Percentiles rank a stretch among this genome's conserved stretches.
Conservation (phyloP, 64 coral and sea anemone genomes). For the Hydrozoanthus tunicans region DNA sequence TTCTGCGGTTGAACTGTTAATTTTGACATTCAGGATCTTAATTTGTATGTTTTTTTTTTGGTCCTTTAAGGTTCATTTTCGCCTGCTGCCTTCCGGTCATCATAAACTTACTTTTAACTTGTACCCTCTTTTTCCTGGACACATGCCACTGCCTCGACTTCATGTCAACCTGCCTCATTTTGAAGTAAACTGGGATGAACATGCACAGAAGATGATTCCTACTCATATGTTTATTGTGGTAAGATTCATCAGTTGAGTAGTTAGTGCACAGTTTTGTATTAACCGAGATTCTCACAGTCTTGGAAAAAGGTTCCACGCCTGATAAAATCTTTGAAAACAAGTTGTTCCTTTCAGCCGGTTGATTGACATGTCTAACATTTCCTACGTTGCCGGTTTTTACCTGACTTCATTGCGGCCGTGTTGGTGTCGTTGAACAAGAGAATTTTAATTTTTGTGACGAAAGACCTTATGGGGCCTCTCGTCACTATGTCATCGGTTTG, state of each 20-base stretch:
- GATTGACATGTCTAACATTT: too few species aligned
- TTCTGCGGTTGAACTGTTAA: too few species aligned
- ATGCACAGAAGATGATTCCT: slow-evolving; percentile 94
- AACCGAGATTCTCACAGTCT: background rate
- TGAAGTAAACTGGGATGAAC: slow-evolving; percentile 85
- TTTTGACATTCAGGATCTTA: too few species aligned
- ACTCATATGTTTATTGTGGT: slow-evolving; percentile 91
- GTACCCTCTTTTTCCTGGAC: slow-evolving; percentile 86
- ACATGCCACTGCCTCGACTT: slow-evolving; percentile 83
- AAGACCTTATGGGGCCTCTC: too few species aligned
- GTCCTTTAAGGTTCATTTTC: slow-evolving; percentile 81
- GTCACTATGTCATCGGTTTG: too few species aligned
- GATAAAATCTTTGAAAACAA: too few species aligned
- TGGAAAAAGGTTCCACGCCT: too few species aligned
- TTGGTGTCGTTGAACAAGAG: too few species aligned
- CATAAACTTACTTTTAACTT: slow-evolving; percentile 88
- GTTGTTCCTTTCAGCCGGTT: too few species aligned
- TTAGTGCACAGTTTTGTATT: background rate
- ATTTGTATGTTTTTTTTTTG: background rate
- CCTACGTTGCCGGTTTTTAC: too few species aligned
- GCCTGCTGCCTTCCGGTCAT: slow-evolving; percentile 80
- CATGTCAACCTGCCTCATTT: slow-evolving; percentile 94
- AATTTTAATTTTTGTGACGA: too few species aligned
- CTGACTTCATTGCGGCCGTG: too few species aligned
- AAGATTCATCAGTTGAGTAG: background rate